Evolutionary conservation across 53 echinoderm and acorn worm species (phyloP).

Genomic region (Echinometra lucunter): DNA sequence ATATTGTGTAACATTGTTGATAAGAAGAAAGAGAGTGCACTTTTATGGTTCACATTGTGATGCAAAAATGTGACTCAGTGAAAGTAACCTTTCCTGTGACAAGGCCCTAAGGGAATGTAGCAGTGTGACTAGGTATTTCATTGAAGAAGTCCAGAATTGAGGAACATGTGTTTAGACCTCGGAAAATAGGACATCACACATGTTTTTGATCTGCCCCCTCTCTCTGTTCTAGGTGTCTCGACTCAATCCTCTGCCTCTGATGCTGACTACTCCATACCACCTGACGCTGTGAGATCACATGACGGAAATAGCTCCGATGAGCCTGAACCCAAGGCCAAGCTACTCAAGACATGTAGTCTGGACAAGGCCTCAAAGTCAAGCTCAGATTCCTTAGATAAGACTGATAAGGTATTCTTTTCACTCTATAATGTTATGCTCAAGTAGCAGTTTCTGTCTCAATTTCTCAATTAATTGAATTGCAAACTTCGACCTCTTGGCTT

Average conservation of each 20-base stretch:
- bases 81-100: background rate
- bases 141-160: background rate
- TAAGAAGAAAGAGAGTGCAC: background rate
- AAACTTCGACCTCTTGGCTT: background rate
- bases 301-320: conserved; percentile 90
- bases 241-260: conserved; percentile 84
- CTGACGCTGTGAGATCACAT: conserved; percentile 85
- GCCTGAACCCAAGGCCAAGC: conserved; percentile 84
- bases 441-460: background rate
- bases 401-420: conserved; percentile 44
- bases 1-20: background rate
- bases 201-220: background rate
- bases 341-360: conserved; percentile 87
- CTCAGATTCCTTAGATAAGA: conserved; percentile 57
- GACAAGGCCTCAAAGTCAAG: conserved; percentile 63
- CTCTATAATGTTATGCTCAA: background rate
- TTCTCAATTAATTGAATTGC: background rate
- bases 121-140: background rate
- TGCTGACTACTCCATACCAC: conserved; percentile 93
- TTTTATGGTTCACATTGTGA: background rate
- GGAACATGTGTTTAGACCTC: background rate
- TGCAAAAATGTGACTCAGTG: background rate
- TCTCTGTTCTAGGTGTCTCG: conserved; percentile 81
- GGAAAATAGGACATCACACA: background rate
- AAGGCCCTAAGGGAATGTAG: background rate